These are phyloP conservation scores for Littorina saxatilis DNA, from an alignment of 1,140 invertebrate species.

Conservation along the genomic window DNA sequence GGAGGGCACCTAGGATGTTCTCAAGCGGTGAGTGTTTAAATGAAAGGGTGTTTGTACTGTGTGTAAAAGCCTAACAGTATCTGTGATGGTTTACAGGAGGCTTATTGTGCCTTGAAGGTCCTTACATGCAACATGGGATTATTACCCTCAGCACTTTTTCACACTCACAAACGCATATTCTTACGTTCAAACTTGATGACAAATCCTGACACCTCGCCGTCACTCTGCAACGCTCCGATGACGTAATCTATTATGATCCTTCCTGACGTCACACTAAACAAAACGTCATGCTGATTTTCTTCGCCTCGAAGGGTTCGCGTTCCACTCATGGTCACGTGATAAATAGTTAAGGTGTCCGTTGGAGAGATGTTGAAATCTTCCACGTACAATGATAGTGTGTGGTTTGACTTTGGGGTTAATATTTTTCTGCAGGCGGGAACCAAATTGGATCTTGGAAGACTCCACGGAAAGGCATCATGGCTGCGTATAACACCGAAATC, in stretches of 20 bases:
- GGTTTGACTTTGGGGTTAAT: background rate
- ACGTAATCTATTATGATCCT: slow-evolving; percentile 15
- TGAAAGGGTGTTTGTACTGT: too few relatives aligned
- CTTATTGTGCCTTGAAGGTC: too few relatives aligned
- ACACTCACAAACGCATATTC: background rate
- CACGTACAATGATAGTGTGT: background rate
- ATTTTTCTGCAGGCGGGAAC: background rate
- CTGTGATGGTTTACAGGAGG: too few relatives aligned
- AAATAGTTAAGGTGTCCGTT: background rate
- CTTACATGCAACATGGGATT: too few relatives aligned
- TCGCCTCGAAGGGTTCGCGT: background rate
- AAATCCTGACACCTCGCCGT: background rate
- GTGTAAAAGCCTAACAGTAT: too few relatives aligned
- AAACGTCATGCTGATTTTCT: background rate
- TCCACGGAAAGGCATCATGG: background rate
- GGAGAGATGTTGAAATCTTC: background rate
- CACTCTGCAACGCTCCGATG: background rate
- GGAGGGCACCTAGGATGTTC: too few relatives aligned
- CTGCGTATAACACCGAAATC: slow-evolving; percentile 1
- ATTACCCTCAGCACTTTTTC: background rate
- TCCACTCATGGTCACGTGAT: background rate
- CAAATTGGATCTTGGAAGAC: background rate
- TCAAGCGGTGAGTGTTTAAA: too few relatives aligned
- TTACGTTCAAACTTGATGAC: slow-evolving; percentile 23
- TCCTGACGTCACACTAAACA: slow-evolving; percentile 19